Base-by-base conservation (phyloP, 2,888 invertebrate species). In the Anorthoa munda region DNA sequence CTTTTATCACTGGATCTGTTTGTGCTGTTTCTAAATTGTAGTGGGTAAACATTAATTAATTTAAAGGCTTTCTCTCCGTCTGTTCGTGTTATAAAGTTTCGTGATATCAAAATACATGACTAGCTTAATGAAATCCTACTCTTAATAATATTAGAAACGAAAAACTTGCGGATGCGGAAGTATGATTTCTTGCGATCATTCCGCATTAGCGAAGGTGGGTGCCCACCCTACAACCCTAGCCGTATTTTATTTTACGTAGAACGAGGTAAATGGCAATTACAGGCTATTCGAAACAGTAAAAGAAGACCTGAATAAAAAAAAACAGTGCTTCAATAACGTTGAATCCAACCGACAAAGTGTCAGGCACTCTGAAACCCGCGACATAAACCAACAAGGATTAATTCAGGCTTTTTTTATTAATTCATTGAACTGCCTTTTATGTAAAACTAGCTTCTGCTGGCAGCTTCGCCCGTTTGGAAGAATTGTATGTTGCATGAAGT, bases 1-100 rank as follows among this genome's bases (percentile, higher is more conserved):
- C 67, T 82, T 81, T 67, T 76, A 79, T 64, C 68, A 72, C 55
- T 66, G 18, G 39, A 61, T 66, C 58, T 75, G 79, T 75, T 78
- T 67, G 60, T 70, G 18, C 17, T 46, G 64, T 68, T 70, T 2
- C 4, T 26, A 26, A 2, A 26, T 4, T 2, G 4, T 26, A 26
- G 26, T 26, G 21, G 18, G 66, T 18, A 73, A 66, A 66, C 45
- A 56, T 55, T 50, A 26, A 45, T 60, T 23, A 70, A 56, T 69
- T 70, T 50, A 56, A 75, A 77, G 11, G 53, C 21, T 50, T 61
- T 56, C 39, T 18, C 56, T 58, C 13, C 5, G 15, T 60, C 12
- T 75, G 17, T 55, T 69, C 18, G 9, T 53, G 48, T 68, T 68
- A 48, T n/a, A 11, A 26, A 60, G 18, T 60, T 21, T 39, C 15